A percentile compares a stretch with the other conserved stretches of the same genome.
Conservation (phyloP, 1,140 invertebrate species). For the Penaeus chinensis region DNA sequence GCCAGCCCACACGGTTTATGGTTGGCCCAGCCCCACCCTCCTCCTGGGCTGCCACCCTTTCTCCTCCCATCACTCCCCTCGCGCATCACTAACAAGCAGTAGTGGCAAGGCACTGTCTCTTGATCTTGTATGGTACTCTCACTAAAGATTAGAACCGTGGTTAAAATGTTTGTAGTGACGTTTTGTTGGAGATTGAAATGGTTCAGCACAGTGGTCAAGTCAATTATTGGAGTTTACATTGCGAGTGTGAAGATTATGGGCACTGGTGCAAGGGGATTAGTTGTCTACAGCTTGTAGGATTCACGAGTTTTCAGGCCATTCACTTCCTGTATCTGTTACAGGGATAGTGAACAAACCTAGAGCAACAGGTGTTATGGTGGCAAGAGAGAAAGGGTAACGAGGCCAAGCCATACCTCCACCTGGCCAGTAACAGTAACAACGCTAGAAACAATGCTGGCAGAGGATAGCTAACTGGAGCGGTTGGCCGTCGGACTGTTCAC, state of each 20-base stretch:
- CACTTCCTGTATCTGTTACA: too few relatives aligned
- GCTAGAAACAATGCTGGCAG: constrained; percentile 55
- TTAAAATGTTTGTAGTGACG: too few relatives aligned
- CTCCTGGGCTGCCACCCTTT: constrained; percentile 7
- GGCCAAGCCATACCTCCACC: constrained; percentile 46
- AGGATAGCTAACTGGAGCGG: constrained; percentile 49
- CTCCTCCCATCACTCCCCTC: constrained; percentile 22
- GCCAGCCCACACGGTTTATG: constrained; percentile 46
- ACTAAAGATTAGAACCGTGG: neutral
- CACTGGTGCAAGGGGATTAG: constrained; percentile 26
- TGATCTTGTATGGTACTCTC: constrained; percentile 32
- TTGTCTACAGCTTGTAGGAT: constrained; percentile 32
- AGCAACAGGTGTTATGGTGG: neutral
- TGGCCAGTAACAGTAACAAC: constrained; percentile 53
- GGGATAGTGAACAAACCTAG: too few relatives aligned
- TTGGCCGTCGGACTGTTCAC: constrained; percentile 36
- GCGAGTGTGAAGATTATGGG: neutral
- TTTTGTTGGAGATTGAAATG: too few relatives aligned
- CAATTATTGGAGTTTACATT: too few relatives aligned
- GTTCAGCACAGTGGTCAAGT: too few relatives aligned
- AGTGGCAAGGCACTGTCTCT: constrained; percentile 59
- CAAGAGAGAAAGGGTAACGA: constrained; percentile 37
- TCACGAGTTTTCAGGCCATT: neutral
- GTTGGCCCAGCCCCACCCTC: constrained; percentile 38
- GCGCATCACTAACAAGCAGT: constrained; percentile 32